A percentile compares a stretch with the other conserved stretches of the same genome.
phyloP scores from a whole-genome alignment of 2,113 vertebrate species.

The Indicator indicator region DNA sequence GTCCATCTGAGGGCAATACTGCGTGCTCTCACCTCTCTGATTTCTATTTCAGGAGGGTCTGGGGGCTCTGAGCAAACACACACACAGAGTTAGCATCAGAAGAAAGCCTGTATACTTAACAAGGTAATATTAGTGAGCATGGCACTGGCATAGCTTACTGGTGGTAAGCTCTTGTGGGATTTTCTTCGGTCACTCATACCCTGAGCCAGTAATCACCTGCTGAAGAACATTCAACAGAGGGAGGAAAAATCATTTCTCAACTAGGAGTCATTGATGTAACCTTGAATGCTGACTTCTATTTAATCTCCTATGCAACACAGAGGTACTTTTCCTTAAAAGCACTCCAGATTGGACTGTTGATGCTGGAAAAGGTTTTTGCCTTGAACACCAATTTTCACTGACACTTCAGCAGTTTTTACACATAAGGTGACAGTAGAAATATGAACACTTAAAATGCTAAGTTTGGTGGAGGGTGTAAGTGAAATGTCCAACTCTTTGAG shows the following conservation, averaged over 20 bases:
- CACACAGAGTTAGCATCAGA: neutral
- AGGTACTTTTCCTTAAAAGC: neutral
- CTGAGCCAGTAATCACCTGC: neutral
- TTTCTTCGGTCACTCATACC: neutral
- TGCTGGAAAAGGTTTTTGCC: neutral
- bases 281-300: neutral
- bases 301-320: neutral
- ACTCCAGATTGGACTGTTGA: neutral
- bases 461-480: neutral
- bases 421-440: neutral
- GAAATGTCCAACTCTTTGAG: neutral
- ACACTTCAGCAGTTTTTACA: neutral
- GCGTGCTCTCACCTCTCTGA: slow-evolving; percentile 93
- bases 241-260: neutral
- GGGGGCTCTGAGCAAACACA: slow-evolving; percentile 85
- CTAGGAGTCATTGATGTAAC: neutral
- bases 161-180: neutral
- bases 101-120: fast-evolving
- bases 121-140: fast-evolving
- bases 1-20: slow-evolving; percentile 98
- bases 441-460: neutral
- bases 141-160: neutral
- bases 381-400: fast-evolving
- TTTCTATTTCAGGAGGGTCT: slow-evolving; percentile 95
- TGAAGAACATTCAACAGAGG: neutral